A percentile compares a stretch with the other conserved stretches of the same genome.
Evolutionary conservation across 30 jellyfish, hydroid and myxozoan species (phyloP).

Genomic region (Hydra vulgaris): DNA sequence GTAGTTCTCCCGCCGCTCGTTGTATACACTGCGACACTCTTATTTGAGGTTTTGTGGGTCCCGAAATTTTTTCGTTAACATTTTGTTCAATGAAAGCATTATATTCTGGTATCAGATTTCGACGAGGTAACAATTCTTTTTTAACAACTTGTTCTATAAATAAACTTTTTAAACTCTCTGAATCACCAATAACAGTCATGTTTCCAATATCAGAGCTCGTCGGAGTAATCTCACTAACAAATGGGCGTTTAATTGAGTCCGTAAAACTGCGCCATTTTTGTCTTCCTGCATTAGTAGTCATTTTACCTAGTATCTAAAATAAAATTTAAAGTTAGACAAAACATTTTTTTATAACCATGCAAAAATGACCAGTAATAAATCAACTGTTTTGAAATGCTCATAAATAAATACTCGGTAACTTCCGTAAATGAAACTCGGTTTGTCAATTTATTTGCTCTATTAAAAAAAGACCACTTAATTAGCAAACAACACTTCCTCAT

Average conservation of each 20-base stretch:
- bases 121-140: background rate
- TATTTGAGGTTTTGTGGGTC: background rate
- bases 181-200: background rate
- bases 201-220: background rate
- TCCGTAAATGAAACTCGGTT: too few species aligned
- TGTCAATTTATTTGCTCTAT: too few species aligned
- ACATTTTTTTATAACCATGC: too few species aligned
- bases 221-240: background rate
- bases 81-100: background rate
- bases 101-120: background rate
- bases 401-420: too few species aligned
- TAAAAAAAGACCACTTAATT: too few species aligned
- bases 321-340: background rate
- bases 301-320: background rate
- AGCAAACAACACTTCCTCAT: too few species aligned
- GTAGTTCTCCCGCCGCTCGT: background rate
- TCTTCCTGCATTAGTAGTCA: background rate
- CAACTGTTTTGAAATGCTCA: background rate
- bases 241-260: background rate
- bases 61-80: background rate
- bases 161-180: background rate
- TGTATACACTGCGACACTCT: background rate
- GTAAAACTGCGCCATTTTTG: background rate
- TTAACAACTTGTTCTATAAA: background rate
- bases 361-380: too few species aligned